Conservation (phyloP, 2,888 invertebrate genomes). For the Parnassius mnemosyne region DNA sequence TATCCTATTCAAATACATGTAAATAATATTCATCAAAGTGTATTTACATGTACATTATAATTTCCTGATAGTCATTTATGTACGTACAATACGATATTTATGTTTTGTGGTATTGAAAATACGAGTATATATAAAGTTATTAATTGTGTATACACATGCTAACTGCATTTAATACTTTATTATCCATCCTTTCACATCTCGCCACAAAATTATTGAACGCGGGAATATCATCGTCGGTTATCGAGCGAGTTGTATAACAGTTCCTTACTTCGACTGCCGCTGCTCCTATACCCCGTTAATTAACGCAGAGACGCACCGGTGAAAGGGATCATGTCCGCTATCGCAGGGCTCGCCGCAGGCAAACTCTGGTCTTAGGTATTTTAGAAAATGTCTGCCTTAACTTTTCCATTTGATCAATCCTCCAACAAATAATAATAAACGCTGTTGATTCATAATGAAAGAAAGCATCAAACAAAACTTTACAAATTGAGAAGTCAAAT, state of each 20-base stretch:
- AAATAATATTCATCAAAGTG: constrained; percentile 15
- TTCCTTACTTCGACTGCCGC: constrained; percentile 16
- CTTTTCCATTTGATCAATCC: too few relatives aligned
- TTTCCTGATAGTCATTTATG: not conserved
- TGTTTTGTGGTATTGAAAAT: too few relatives aligned
- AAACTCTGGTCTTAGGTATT: not conserved
- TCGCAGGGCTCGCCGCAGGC: constrained; percentile 13
- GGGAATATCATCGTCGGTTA: constrained; percentile 21
- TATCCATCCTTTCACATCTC: constrained; percentile 15
- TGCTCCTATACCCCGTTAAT: constrained; percentile 31
- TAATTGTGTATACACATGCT: too few relatives aligned
- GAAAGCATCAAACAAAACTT: too few relatives aligned
- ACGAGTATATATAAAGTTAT: too few relatives aligned
- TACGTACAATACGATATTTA: too few relatives aligned
- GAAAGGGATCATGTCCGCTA: constrained; percentile 32
- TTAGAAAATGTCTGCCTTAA: not conserved
- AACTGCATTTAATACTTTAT: too few relatives aligned
- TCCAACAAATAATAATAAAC: too few relatives aligned
- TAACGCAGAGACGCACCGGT: constrained; percentile 36
- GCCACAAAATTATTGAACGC: constrained; percentile 11
- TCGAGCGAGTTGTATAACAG: constrained; percentile 23
- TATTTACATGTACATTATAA: constrained; percentile 12
- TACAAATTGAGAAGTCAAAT: too few relatives aligned
- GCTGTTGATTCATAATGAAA: too few relatives aligned
- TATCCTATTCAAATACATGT: not conserved